Evolutionary conservation across 2,888 invertebrate genomes (phyloP).

Genomic region (Troglohyphantes excavatus): DNA sequence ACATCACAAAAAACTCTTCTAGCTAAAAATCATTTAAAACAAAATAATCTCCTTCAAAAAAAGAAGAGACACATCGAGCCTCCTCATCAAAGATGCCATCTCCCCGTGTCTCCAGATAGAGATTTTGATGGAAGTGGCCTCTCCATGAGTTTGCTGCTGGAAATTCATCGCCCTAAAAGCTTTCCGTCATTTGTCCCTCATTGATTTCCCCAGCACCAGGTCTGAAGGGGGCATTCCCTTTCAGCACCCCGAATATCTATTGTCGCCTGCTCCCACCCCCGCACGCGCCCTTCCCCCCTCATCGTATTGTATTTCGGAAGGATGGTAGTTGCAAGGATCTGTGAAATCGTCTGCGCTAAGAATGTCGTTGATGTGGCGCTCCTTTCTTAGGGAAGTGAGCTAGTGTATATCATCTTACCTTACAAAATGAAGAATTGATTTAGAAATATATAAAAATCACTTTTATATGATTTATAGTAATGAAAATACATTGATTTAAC

Average conservation of each 20-base stretch:
- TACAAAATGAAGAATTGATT: too few species aligned
- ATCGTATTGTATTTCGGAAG: slow-evolving; percentile 3
- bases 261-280: slow-evolving; percentile 33
- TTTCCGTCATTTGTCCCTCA: slow-evolving; percentile 75
- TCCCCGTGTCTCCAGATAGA: background rate
- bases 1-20: background rate
- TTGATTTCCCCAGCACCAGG: slow-evolving; percentile 66
- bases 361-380: too few species aligned
- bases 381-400: too few species aligned
- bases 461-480: too few species aligned
- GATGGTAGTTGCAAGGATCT: background rate
- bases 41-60: background rate
- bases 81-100: slow-evolving; percentile 13
- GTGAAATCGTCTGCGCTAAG: background rate
- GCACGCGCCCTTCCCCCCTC: background rate
- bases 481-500: too few species aligned
- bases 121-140: slow-evolving; percentile 43
- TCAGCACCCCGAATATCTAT: slow-evolving; percentile 64
- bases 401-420: too few species aligned
- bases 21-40: slow-evolving; percentile 8
- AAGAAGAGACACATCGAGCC: background rate
- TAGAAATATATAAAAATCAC: too few species aligned
- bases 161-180: slow-evolving; percentile 77
- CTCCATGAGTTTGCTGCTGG: slow-evolving; percentile 49
- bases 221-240: slow-evolving; percentile 57